These are phyloP conservation scores for Sinotaia quadrata DNA, from an alignment of 2,888 invertebrate genomes.

Conservation along the genomic window DNA sequence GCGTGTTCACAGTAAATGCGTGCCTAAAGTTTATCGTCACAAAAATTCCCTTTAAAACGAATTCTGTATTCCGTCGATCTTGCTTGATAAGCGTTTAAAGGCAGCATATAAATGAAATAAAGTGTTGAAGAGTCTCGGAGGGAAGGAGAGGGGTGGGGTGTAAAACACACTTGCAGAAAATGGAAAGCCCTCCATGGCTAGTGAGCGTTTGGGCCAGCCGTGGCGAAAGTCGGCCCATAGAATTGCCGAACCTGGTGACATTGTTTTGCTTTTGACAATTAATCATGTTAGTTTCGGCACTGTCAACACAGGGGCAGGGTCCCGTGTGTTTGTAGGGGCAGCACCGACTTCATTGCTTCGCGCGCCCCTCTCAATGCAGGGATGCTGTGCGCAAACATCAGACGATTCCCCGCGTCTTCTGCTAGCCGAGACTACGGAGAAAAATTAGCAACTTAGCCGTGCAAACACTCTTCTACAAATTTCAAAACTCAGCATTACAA, in stretches of 20 bases:
- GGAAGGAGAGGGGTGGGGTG: neutral
- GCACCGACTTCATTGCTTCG: neutral
- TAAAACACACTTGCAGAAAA: conserved; percentile 26
- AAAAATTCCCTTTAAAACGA: too few species aligned
- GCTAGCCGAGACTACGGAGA: neutral
- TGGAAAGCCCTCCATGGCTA: conserved; percentile 27
- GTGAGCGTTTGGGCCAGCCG: conserved; percentile 11
- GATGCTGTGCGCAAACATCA: conserved; percentile 24
- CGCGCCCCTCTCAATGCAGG: conserved; percentile 3
- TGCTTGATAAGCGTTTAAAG: too few species aligned
- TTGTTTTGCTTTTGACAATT: neutral
- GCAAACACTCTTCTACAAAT: conserved; percentile 24
- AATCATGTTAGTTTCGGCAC: conserved; percentile 23
- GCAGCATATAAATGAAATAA: too few species aligned
- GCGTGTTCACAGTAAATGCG: neutral
- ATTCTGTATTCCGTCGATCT: too few species aligned
- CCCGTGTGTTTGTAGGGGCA: conserved; percentile 21
- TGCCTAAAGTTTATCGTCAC: too few species aligned
- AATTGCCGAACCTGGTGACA: neutral
- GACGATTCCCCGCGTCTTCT: neutral
- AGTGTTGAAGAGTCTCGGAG: neutral
- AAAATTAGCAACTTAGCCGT: conserved; percentile 29
- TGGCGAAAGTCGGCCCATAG: neutral
- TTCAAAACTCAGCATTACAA: conserved; percentile 23
- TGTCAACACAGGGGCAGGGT: conserved; percentile 9